Conservation (phyloP, 2,113 vertebrate genomes). For the Chamaetylas fuelleborni region DNA sequence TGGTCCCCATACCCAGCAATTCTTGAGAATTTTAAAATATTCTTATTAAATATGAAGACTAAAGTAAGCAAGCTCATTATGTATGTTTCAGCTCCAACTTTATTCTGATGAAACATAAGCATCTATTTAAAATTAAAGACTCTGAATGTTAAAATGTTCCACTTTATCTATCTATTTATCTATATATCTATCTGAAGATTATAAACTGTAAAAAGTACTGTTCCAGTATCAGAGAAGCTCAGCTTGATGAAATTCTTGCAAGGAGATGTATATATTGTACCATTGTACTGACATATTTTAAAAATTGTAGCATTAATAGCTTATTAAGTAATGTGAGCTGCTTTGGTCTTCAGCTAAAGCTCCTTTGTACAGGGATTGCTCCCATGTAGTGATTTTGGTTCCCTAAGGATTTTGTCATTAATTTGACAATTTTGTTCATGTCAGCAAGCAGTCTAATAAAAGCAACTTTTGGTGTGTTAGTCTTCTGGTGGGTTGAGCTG, state of each 20-base stretch:
- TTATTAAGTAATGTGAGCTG: background rate
- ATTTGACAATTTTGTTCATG: background rate
- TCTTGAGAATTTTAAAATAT: background rate
- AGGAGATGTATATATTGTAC: background rate
- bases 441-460: background rate
- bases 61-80: background rate
- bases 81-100: background rate
- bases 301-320: background rate
- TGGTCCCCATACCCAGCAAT: background rate
- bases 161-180: background rate
- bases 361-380: background rate
- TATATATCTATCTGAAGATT: too few species aligned
- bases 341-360: background rate
- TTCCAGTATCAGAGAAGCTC: background rate
- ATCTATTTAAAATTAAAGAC: background rate
- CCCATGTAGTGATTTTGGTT: background rate
- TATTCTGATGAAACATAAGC: background rate
- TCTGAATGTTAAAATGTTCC: background rate
- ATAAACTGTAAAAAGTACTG: background rate
- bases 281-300: background rate
- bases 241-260: background rate
- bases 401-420: background rate
- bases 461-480: background rate
- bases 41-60: background rate
- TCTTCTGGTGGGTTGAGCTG: background rate